A percentile compares a stretch with the other conserved stretches of the same genome.
These are phyloP conservation scores for Anguilla obscura DNA, from an alignment of 2,797 vertebrate species.

Conservation along the genomic window DNA sequence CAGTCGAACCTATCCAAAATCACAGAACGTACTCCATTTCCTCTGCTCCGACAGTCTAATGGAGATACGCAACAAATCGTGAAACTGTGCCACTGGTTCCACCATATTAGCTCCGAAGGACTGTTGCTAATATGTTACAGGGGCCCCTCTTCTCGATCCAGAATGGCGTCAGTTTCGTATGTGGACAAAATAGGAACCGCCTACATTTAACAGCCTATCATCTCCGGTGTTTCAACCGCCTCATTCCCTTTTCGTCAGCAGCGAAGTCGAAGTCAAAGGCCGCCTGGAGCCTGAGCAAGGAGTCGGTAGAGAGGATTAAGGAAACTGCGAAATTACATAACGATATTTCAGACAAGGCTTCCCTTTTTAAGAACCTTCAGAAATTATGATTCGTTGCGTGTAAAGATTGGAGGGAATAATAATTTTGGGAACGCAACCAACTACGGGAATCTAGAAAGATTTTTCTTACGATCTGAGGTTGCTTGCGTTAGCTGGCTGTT, in stretches of 20 bases:
- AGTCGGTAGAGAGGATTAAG: constrained; percentile 69
- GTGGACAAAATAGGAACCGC: constrained; percentile 53
- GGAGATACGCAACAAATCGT: constrained; percentile 55
- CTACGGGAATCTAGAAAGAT: constrained; percentile 64
- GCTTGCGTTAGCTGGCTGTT: constrained; percentile 32
- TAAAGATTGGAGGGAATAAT: constrained; percentile 53
- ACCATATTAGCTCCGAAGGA: constrained; percentile 58
- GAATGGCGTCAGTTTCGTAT: constrained; percentile 69
- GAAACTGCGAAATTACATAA: constrained; percentile 61
- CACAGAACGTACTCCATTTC: constrained; percentile 65
- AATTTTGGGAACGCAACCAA: constrained; percentile 47
- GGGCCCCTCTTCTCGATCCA: constrained; percentile 52
- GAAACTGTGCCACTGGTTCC: constrained; percentile 53
- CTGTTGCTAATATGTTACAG: background rate
- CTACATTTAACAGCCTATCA: constrained; percentile 63
- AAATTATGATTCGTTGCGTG: constrained; percentile 3
- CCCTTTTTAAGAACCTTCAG: constrained; percentile 11
- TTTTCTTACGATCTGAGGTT: constrained; percentile 58
- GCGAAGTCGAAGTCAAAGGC: constrained; percentile 71
- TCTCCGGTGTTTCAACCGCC: constrained; percentile 51
- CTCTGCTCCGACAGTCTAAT: constrained; percentile 65
- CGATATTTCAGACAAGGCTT: constrained; percentile 40
- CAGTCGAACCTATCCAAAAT: constrained; percentile 28
- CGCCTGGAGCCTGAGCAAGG: constrained; percentile 70
- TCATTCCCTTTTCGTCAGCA: constrained; percentile 64